Conservation (phyloP, 2,113 vertebrate species). For the Zonotrichia leucophrys region DNA sequence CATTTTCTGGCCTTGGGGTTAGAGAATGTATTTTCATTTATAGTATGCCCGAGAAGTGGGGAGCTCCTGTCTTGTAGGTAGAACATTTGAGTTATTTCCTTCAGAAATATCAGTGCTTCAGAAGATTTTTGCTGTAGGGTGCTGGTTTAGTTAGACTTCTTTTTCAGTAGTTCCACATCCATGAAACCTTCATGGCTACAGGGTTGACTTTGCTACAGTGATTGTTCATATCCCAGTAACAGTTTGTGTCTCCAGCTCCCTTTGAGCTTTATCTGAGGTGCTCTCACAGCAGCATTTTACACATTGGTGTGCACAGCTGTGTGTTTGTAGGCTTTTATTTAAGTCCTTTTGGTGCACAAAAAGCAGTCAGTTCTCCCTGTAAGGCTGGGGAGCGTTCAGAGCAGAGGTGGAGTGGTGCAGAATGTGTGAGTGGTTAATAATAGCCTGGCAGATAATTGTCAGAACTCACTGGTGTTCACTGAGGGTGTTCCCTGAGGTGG, state of each 20-base stretch:
- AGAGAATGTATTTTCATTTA: not conserved
- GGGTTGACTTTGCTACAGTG: not conserved
- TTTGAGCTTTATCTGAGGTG: not conserved
- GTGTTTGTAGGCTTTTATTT: not conserved
- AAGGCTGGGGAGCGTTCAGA: not conserved
- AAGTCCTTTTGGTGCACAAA: not conserved
- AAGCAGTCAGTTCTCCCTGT: not conserved
- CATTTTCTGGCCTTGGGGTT: not conserved
- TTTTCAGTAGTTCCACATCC: not conserved
- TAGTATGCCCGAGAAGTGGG: not conserved
- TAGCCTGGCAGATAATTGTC: not conserved
- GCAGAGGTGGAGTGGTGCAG: not conserved
- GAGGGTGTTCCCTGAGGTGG: not conserved
- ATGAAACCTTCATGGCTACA: not conserved
- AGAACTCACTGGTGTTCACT: not conserved
- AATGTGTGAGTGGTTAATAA: not conserved
- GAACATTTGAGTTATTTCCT: not conserved
- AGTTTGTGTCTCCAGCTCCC: not conserved
- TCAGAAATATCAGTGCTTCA: not conserved
- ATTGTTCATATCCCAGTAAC: not conserved
- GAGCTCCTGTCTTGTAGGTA: not conserved
- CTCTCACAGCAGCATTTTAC: not conserved
- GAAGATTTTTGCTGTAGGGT: not conserved
- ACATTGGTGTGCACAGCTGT: not conserved
- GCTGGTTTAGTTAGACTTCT: not conserved